Evolutionary conservation across 2,113 vertebrate genomes (phyloP).

Genomic region (Campylomormyrus tamandua): DNA sequence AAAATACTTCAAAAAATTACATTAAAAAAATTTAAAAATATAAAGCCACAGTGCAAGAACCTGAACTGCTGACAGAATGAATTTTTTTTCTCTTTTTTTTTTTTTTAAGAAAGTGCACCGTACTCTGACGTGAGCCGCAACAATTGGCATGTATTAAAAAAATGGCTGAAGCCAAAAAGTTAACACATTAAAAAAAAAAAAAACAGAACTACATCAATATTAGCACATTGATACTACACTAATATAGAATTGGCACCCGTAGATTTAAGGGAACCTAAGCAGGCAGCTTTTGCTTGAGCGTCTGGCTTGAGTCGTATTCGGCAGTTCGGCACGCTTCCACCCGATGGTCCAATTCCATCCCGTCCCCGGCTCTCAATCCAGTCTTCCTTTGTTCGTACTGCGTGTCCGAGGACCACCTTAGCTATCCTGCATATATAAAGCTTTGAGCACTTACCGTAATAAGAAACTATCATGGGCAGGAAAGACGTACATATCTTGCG

Average conservation of each 20-base stretch:
- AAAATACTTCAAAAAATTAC: background rate
- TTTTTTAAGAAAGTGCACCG: constrained; percentile 41
- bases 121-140: constrained; percentile 28
- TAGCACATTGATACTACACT: constrained; percentile 16
- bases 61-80: constrained; percentile 25
- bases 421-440: constrained; percentile 41
- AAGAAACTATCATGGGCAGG: constrained; percentile 50
- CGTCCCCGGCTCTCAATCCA: background rate
- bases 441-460: constrained; percentile 47
- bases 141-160: constrained; percentile 22
- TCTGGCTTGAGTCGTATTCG: background rate
- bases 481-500: constrained; percentile 35
- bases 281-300: background rate
- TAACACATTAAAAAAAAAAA: background rate
- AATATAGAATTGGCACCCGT: constrained; percentile 3
- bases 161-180: constrained; percentile 14
- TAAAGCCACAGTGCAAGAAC: constrained; percentile 33
- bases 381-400: constrained; percentile 10
- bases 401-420: background rate
- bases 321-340: constrained; percentile 11
- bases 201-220: constrained; percentile 12
- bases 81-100: background rate
- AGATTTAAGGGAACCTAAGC: constrained; percentile 16
- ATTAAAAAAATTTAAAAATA: background rate
- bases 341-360: background rate